These are phyloP conservation scores for Hyposoter dolosus DNA, from an alignment of 2,888 invertebrate genomes.

Conservation along the genomic window DNA sequence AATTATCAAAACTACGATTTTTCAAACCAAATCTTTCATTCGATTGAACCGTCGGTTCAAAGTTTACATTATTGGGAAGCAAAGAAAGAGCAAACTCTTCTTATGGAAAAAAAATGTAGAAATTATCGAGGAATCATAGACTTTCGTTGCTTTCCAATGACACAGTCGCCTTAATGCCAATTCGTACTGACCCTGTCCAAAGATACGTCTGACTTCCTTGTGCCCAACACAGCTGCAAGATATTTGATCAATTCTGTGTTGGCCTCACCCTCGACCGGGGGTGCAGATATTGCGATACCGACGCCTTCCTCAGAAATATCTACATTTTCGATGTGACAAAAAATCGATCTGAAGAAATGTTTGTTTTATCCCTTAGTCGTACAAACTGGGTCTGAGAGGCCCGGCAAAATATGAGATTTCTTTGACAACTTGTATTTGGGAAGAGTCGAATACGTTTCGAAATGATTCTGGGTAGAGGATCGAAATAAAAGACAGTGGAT, in stretches of 20 bases:
- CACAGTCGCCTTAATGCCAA: neutral
- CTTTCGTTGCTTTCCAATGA: neutral
- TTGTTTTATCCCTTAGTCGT: neutral
- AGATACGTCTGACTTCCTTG: constrained; percentile 90
- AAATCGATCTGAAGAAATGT: neutral
- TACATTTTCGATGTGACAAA: constrained; percentile 70
- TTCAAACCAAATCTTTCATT: neutral
- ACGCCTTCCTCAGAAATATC: constrained; percentile 88
- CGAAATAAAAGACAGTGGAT: neutral
- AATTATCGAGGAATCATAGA: neutral
- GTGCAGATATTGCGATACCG: constrained; percentile 92
- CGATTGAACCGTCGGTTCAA: neutral
- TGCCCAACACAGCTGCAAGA: constrained; percentile 88
- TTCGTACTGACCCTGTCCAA: constrained; percentile 86
- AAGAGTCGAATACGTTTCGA: neutral
- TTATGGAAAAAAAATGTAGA: neutral
- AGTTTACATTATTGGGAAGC: neutral
- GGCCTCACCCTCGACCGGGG: constrained; percentile 93
- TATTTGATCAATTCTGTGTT: constrained; percentile 91
- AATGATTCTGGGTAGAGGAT: neutral
- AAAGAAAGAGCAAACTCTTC: neutral
- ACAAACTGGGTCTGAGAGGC: neutral
- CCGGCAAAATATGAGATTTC: neutral
- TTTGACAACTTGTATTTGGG: neutral
- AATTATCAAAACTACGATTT: neutral